A percentile compares a stretch with the other conserved stretches of the same genome.
Conservation (phyloP, 2,888 invertebrate genomes). For the Andrena flavipes region DNA sequence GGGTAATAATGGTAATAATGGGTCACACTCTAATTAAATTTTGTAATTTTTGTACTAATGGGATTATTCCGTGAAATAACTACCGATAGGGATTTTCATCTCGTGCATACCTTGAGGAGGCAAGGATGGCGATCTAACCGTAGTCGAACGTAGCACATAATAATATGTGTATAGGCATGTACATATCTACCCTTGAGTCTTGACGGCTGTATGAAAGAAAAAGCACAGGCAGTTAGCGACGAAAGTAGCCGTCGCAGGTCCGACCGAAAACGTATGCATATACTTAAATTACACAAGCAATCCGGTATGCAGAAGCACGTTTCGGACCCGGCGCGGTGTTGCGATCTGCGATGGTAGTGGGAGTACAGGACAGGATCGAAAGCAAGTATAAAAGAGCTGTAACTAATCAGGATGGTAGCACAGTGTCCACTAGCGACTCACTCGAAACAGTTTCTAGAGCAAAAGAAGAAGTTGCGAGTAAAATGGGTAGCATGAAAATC, state of each 20-base stretch:
- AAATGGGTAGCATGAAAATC: slow-evolving; percentile 79
- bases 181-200: no score
- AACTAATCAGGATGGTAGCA: slow-evolving; percentile 68
- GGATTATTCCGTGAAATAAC: no score
- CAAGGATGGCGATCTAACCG: no score
- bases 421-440: slow-evolving; percentile 75
- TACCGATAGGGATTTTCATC: no score
- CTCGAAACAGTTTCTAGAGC: slow-evolving; percentile 58
- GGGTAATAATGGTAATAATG: no score
- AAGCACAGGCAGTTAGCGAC: not conserved
- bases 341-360: slow-evolving; percentile 50
- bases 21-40: no score
- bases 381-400: slow-evolving; percentile 77
- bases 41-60: no score
- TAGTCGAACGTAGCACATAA: no score
- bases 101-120: no score
- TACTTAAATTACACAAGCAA: slow-evolving; percentile 57
- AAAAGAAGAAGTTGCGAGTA: slow-evolving; percentile 54
- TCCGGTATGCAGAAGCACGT: slow-evolving; percentile 71
- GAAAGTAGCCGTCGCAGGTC: slow-evolving; percentile 57
- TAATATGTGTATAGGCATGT: no score
- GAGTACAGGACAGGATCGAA: slow-evolving; percentile 58
- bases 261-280: slow-evolving; percentile 57
- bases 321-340: slow-evolving; percentile 43
- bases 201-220: not conserved